Evolutionary conservation across 2,888 invertebrate genomes (phyloP), one percentile per base, ranked within the genome.

Genomic region (Chrysolina haemoptera): DNA sequence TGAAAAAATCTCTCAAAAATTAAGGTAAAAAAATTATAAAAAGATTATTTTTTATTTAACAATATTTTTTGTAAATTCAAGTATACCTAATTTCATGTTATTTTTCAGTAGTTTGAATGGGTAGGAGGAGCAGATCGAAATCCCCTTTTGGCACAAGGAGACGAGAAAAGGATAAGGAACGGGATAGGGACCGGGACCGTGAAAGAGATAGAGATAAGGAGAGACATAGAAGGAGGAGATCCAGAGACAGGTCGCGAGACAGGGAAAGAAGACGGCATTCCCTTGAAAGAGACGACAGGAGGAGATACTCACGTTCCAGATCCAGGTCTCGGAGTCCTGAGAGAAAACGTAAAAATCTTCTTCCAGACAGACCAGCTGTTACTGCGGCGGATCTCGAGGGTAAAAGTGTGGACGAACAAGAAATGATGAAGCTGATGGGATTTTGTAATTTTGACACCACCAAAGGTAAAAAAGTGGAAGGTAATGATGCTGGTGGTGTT

Each of bases 351-450:
- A 82, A 82, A 65, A 82, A 82, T 68, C 75, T 81, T 4, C 74
- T 83, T 35, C 84, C 87, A 41, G 93, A 93, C 82, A 90, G 93
- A 69, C 93, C 93, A 18, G 90, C 91, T 79, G 90, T 94, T 78
- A 91, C 92, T 84, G 96, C 95, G 77, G 95, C 95, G 16, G 97
- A 97, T 88, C 89, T 98, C 81, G 95, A 95, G 88, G 97, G 97
- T 22, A 96, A 98, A 89, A 92, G 94, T 27, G 94, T 95, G 1
- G 97, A 97, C 83, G 97, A 97, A 88, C 94, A 96, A 82, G 96
- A 96, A 87, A 98, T 99, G 98, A 93, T 97, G 89, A 95, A 95
- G 87, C 89, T 96, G 75, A 98, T 99, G 98, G 99, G 99, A 18
- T 99, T 99, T 88, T 95, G 96, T 88, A 94, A 93, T 77, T 99